Evolutionary conservation across 2,113 vertebrate species (phyloP).

Genomic region (Daphoenositta chrysoptera): DNA sequence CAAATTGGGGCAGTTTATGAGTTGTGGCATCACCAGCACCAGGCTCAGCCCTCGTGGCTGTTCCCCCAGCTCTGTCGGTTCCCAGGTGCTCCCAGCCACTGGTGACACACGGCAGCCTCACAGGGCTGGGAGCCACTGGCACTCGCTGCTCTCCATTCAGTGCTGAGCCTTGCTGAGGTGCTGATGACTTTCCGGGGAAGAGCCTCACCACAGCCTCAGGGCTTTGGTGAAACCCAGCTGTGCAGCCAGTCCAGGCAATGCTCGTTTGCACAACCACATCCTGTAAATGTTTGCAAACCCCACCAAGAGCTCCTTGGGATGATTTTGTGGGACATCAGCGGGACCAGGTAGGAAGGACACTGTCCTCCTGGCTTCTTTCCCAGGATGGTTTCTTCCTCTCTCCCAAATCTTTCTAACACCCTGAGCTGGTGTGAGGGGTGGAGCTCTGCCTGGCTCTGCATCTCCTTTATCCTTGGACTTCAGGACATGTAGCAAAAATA

Average conservation of each 20-base stretch:
- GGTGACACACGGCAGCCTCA: fast-evolving
- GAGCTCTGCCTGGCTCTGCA: neutral
- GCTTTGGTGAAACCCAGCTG: neutral
- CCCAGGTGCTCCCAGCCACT: neutral
- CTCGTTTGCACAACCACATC: fast-evolving
- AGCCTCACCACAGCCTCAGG: neutral
- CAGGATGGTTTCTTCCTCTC: neutral
- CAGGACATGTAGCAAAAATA: conserved; percentile 29
- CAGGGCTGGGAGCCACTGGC: fast-evolving
- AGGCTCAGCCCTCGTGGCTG: neutral
- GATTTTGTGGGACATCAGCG: neutral
- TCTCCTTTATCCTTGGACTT: conserved; percentile 47
- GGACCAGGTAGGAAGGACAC: neutral
- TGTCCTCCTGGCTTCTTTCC: neutral
- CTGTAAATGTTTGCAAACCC: neutral
- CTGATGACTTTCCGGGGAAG: neutral
- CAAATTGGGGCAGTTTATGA: fast-evolving
- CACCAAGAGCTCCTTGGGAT: neutral
- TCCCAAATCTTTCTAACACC: neutral
- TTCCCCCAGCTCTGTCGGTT: fast-evolving
- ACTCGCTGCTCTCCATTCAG: fast-evolving
- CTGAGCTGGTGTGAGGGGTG: neutral
- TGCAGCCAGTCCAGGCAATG: neutral
- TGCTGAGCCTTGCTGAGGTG: neutral
- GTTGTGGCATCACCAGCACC: neutral